Conservation (phyloP, 2,888 invertebrate species). For the Trichogramma evanescens region DNA sequence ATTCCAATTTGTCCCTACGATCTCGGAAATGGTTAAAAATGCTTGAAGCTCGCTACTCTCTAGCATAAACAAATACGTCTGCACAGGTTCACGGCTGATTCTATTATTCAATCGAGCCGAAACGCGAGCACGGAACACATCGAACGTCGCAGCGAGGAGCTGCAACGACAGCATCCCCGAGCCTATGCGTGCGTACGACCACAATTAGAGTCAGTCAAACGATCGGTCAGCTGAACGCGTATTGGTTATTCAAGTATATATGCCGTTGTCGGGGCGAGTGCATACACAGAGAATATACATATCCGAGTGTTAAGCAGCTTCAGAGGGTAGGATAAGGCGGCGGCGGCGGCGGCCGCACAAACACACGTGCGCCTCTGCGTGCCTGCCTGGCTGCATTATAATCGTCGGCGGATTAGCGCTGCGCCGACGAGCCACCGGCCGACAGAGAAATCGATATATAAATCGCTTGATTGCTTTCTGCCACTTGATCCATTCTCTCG, state of each 20-base stretch:
- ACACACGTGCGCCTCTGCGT: constrained; percentile 3
- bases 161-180: no score
- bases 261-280: not conserved
- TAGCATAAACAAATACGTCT: no score
- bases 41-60: no score
- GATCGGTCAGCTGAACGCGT: no score
- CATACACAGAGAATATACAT: not conserved
- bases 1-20: no score
- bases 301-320: constrained; percentile 6
- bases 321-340: not conserved
- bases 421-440: constrained; percentile 25
- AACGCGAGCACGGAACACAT: no score
- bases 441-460: constrained; percentile 32
- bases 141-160: no score
- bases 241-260: constrained; percentile 3
- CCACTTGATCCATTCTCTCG: constrained; percentile 32
- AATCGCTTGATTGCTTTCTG: constrained; percentile 41
- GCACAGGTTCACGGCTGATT: no score
- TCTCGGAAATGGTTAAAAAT: no score
- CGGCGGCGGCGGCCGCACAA: not conserved
- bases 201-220: no score
- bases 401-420: constrained; percentile 35
- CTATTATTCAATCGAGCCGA: no score
- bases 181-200: not conserved
- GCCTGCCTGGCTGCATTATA: constrained; percentile 32